Conservation (phyloP, 1,140 invertebrate species). For the Adoxophyes honmai region DNA sequence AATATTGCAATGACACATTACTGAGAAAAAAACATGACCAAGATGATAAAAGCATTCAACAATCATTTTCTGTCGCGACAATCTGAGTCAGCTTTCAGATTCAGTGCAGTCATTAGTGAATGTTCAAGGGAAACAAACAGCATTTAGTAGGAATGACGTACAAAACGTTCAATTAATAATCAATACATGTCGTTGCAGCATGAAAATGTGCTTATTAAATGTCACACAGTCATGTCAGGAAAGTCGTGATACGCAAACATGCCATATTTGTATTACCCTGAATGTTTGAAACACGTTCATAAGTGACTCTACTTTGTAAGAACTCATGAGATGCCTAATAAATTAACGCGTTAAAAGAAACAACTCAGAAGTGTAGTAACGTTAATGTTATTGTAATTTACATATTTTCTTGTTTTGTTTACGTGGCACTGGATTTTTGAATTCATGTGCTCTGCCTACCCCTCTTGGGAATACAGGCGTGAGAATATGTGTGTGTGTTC, state of each 20-base stretch:
- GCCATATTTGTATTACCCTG: too few relatives aligned
- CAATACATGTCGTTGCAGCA: slow-evolving; percentile 8
- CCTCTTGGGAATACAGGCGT: too few relatives aligned
- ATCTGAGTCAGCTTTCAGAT: slow-evolving; percentile 9
- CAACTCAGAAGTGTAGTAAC: too few relatives aligned
- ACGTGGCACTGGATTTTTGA: too few relatives aligned
- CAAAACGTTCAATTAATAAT: slow-evolving; percentile 20
- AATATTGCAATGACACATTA: neutral
- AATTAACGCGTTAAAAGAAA: too few relatives aligned
- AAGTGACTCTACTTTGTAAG: too few relatives aligned
- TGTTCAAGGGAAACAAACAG: slow-evolving; percentile 20
- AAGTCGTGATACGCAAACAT: neutral
- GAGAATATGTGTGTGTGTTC: too few relatives aligned
- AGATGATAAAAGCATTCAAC: slow-evolving; percentile 14
- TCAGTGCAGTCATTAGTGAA: slow-evolving; percentile 25
- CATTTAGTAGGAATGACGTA: slow-evolving; percentile 14
- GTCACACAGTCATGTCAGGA: neutral
- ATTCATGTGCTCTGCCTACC: too few relatives aligned
- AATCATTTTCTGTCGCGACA: slow-evolving; percentile 11
- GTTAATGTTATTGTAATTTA: too few relatives aligned
- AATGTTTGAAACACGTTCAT: too few relatives aligned
- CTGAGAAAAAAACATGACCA: neutral
- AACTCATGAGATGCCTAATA: too few relatives aligned
- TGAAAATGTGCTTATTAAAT: slow-evolving; percentile 8
- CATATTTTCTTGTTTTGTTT: too few relatives aligned